Conservation (phyloP, 2,113 vertebrate genomes). For the Cariama cristata region DNA sequence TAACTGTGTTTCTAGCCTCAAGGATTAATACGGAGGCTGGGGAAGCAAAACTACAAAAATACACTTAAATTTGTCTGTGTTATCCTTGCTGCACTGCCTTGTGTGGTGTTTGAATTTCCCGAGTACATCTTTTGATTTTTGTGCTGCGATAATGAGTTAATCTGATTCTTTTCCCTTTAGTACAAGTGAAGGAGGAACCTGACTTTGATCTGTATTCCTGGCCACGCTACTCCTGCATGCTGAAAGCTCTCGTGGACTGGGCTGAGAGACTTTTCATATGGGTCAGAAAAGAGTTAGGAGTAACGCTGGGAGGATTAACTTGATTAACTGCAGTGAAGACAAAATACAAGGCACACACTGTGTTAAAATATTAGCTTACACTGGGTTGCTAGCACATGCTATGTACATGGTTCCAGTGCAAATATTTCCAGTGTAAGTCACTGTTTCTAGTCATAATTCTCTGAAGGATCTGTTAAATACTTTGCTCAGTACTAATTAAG, state of each 20-base stretch:
- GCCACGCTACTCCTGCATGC: rapidly evolving
- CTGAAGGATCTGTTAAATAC: background rate
- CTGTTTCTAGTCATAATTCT: background rate
- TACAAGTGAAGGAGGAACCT: background rate
- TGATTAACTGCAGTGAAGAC: background rate
- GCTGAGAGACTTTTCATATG: background rate
- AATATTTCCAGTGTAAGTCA: background rate
- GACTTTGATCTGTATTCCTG: background rate
- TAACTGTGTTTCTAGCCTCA: background rate
- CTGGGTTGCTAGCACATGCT: background rate
- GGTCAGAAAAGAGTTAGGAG: background rate
- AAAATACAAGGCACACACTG: background rate
- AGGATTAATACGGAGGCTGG: background rate
- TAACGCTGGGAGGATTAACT: background rate
- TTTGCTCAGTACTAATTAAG: background rate
- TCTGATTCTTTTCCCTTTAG: background rate
- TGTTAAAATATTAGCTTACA: background rate
- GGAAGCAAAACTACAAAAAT: background rate
- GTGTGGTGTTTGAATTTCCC: background rate
- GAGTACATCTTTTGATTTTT: background rate
- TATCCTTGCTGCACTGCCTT: background rate
- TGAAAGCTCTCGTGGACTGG: background rate
- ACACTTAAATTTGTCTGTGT: background rate
- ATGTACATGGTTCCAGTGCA: rapidly evolving
- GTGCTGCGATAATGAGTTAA: background rate